Evolutionary conservation across 2,113 vertebrate species (phyloP).

Genomic region (Pungitius pungitius): DNA sequence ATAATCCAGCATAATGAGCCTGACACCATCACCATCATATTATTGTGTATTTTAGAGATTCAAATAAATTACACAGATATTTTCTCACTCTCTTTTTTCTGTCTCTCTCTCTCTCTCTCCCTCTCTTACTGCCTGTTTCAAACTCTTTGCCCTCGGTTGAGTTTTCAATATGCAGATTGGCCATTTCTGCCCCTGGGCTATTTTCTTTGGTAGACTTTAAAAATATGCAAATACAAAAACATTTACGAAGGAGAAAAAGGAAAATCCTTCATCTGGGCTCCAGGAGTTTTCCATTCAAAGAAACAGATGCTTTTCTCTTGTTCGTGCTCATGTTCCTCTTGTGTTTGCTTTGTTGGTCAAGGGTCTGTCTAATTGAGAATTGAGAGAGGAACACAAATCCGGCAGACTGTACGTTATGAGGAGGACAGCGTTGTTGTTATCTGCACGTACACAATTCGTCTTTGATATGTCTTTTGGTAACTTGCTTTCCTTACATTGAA

Average conservation of each 20-base stretch:
- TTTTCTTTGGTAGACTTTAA: conserved; percentile 79
- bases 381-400: conserved; percentile 29
- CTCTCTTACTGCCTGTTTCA: conserved; percentile 33
- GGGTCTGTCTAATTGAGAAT: conserved; percentile 53
- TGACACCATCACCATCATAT: conserved; percentile 48
- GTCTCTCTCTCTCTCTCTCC: conserved; percentile 34
- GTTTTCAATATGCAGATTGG: conserved; percentile 75
- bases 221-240: conserved; percentile 78
- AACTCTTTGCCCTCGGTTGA: conserved; percentile 55
- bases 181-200: conserved; percentile 74
- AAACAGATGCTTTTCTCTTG: conserved; percentile 68
- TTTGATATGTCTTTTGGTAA: background rate
- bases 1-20: conserved; percentile 54
- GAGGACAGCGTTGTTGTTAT: conserved; percentile 5
- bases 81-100: conserved; percentile 49
- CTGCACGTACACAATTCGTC: conserved; percentile 1
- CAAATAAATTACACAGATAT: conserved; percentile 40
- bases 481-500: background rate
- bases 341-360: conserved; percentile 57
- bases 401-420: conserved; percentile 15
- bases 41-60: conserved; percentile 62
- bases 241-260: conserved; percentile 62
- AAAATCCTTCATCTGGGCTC: conserved; percentile 71
- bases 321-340: conserved; percentile 50
- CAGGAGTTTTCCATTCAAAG: conserved; percentile 68